Conservation (phyloP, 2,797 vertebrate genomes). For the Clarias platycephalus region DNA sequence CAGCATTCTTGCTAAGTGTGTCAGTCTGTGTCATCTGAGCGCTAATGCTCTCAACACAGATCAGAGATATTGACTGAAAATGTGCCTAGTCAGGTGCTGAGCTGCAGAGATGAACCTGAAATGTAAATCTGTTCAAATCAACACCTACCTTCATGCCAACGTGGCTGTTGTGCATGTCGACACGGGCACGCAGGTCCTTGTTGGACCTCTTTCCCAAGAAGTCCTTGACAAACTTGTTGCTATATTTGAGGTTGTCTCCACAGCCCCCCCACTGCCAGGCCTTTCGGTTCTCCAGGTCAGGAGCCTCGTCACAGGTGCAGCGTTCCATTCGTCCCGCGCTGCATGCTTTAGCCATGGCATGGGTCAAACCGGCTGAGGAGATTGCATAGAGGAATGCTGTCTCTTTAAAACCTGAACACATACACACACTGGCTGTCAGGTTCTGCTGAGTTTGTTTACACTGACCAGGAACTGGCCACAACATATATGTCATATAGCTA, state of each 20-base stretch:
- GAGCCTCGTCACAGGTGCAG: conserved; percentile 96
- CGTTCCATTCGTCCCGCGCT: conserved; percentile 96
- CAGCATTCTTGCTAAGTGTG: not conserved
- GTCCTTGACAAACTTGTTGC: conserved; percentile 98
- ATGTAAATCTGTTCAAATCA: not conserved
- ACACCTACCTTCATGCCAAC: conserved; percentile 93
- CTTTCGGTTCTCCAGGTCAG: conserved; percentile 94
- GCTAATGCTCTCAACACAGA: not conserved
- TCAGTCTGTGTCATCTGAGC: not conserved
- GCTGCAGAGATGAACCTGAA: not conserved
- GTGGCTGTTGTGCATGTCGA: conserved; percentile 97
- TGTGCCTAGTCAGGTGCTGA: not conserved
- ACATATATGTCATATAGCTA: not conserved
- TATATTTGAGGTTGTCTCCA: conserved; percentile 97
- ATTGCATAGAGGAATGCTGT: conserved; percentile 94
- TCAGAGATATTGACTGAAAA: not conserved
- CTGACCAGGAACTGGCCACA: too few relatives aligned
- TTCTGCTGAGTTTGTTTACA: not conserved
- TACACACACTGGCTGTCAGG: not conserved
- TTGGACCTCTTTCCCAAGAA: conserved; percentile 95
- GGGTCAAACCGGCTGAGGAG: conserved; percentile 92
- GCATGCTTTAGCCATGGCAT: conserved; percentile 95
- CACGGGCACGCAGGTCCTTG: conserved; percentile 91
- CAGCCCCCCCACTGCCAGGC: conserved; percentile 99
- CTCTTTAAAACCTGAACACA: conserved; percentile 89